These are phyloP conservation scores for Acropternis orthonyx DNA, from an alignment of 2,797 vertebrate species.

Conservation along the genomic window DNA sequence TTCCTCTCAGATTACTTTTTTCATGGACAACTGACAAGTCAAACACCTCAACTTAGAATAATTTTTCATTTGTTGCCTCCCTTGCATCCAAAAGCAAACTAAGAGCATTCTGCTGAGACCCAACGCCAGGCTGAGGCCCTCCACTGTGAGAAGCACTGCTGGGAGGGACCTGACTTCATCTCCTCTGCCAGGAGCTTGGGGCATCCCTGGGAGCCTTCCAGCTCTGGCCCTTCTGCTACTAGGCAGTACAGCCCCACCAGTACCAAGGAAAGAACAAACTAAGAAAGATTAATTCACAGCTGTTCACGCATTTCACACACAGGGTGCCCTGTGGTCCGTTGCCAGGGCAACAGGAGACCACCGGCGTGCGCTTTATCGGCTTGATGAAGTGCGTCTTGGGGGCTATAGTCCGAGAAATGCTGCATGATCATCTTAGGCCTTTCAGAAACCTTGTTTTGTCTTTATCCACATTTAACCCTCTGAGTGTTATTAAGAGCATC, in stretches of 20 bases:
- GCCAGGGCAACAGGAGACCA: conserved; percentile 93
- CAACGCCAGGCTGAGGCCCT: conserved; percentile 59
- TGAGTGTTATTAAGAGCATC: conserved; percentile 68
- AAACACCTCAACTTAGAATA: conserved; percentile 61
- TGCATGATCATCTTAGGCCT: conserved; percentile 77
- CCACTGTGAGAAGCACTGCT: conserved; percentile 33
- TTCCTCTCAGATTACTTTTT: conserved; percentile 56
- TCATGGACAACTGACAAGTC: conserved; percentile 44
- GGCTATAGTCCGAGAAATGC: conserved; percentile 79
- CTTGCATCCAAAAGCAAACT: conserved; percentile 63
- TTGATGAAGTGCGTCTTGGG: conserved; percentile 88
- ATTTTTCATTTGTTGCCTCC: conserved; percentile 61
- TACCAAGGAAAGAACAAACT: conserved; percentile 81
- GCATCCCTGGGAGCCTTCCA: conserved; percentile 67
- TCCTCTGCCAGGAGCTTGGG: conserved; percentile 67
- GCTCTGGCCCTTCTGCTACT: conserved; percentile 59
- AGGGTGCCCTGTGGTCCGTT: conserved; percentile 88
- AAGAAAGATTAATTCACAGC: conserved; percentile 89
- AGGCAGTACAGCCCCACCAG: conserved; percentile 61
- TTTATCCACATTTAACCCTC: conserved; percentile 80
- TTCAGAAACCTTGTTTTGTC: conserved; percentile 77
- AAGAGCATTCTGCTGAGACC: conserved; percentile 57
- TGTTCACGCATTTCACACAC: conserved; percentile 89
- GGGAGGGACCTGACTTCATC: conserved; percentile 65
- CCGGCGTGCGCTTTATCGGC: conserved; percentile 87